Evolutionary conservation across 2,888 invertebrate genomes (phyloP), one percentile per base, ranked within the genome.

Genomic region (Mythimna impura): DNA sequence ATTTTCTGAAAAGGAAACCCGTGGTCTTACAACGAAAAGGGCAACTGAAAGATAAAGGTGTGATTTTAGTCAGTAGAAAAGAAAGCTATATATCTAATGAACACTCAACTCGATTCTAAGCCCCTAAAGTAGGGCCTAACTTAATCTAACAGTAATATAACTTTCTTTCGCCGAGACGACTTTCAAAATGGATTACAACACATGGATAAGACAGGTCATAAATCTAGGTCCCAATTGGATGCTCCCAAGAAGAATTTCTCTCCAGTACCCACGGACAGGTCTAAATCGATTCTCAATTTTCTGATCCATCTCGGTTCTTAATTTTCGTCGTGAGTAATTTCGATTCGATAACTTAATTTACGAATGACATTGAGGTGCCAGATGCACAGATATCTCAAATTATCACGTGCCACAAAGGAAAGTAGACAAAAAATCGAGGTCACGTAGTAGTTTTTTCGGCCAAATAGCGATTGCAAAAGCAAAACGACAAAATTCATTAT

Each of bases 401-500:
- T 30, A 60, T 34, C 71, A 73, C 61, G 57, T 73, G 47, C 22
- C 20, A 47, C 17, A 36, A 67, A 60, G 0, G 60, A 78, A 81
- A 81, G 71, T 43, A 47, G 58, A 65, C 55, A 78, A 71, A 78
- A 73, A 77, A 22, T 58, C 20, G 36, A 70, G 30, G 25, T 73
- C 63, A 68, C 73, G 78, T 76, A 65, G 73, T 25, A 55, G 54
- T 54, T 76, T 75, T 82, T 81, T 86, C 50, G 82, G 73, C 82
- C 84, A 83, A 83, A 82, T 83, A 3, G n/a, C 68, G 36, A 68
- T 85, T 81, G 85, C 88, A 86, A 88, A 87, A 90, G 83, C 69
- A 80, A 85, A 88, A 85, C 84, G 81, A 84, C 83, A 65, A 87
- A 86, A 84, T 85, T 82, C 78, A 84, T 87, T 83, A 87, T 87